A percentile compares a stretch with the other conserved stretches of the same genome.
Evolutionary conservation across 2,113 vertebrate genomes (phyloP).

Genomic region (Raja brachyura): DNA sequence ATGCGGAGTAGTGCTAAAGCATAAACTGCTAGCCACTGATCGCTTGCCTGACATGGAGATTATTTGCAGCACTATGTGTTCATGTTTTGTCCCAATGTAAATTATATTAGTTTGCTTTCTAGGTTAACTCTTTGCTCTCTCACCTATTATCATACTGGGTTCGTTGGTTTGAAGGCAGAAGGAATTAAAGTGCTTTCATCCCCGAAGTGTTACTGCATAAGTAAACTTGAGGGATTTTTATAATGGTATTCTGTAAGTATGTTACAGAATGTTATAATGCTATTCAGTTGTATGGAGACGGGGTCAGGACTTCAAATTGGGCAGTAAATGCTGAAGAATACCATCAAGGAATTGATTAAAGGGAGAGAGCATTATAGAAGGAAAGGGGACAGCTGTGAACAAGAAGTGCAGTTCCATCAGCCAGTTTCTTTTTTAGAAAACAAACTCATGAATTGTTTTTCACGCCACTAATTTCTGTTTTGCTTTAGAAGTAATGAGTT

Average conservation of each 20-base stretch:
- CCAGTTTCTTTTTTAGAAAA: neutral
- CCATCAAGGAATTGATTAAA: neutral
- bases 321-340: neutral
- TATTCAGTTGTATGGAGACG: neutral
- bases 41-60: neutral
- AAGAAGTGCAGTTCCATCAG: conserved; percentile 4
- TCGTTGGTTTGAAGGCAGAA: neutral
- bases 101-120: neutral
- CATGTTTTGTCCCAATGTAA: neutral
- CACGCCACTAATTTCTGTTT: conserved; percentile 12
- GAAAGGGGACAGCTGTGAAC: neutral
- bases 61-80: neutral
- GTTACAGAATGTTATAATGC: too few species aligned
- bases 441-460: conserved; percentile 1
- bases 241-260: neutral
- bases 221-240: neutral
- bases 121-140: neutral
- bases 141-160: neutral
- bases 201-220: neutral
- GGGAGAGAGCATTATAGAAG: neutral
- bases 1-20: neutral
- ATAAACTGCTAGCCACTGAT: neutral
- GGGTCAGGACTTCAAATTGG: neutral
- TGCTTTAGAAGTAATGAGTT: neutral
- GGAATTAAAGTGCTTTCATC: neutral